A percentile compares a stretch with the other conserved stretches of the same genome.
phyloP scores from a whole-genome alignment of 2,113 vertebrate genomes.

The Emydocephalus ijimae region DNA sequence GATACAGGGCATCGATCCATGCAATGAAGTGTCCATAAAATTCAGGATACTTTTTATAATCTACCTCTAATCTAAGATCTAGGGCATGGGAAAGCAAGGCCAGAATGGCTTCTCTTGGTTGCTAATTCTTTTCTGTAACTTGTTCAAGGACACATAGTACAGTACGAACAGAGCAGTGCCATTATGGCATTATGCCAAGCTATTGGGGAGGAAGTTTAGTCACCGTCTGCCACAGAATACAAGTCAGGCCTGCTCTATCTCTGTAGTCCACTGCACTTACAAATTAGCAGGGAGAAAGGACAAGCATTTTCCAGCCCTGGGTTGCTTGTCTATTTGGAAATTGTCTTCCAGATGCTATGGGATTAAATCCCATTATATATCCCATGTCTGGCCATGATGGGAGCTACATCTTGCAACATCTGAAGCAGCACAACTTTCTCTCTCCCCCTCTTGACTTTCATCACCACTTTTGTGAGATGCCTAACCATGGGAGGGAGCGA shows the following conservation, averaged over 20 bases:
- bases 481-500: no score
- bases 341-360: neutral
- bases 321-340: neutral
- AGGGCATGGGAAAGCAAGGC: neutral
- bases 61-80: neutral
- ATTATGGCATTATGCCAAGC: neutral
- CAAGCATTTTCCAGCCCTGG: neutral
- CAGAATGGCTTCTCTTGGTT: neutral
- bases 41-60: neutral
- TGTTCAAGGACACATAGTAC: neutral
- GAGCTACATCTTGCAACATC: neutral
- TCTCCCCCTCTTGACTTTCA: neutral
- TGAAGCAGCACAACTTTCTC: neutral
- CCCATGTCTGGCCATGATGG: neutral
- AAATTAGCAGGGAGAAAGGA: neutral
- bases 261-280: neutral
- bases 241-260: neutral
- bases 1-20: neutral
- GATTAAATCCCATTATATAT: neutral
- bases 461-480: no score
- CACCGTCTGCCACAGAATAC: neutral
- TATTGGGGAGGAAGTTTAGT: neutral
- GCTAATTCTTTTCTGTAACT: neutral
- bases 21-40: neutral
- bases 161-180: neutral